Conservation (phyloP, 2,113 vertebrate species). For the Regulus satrapa region DNA sequence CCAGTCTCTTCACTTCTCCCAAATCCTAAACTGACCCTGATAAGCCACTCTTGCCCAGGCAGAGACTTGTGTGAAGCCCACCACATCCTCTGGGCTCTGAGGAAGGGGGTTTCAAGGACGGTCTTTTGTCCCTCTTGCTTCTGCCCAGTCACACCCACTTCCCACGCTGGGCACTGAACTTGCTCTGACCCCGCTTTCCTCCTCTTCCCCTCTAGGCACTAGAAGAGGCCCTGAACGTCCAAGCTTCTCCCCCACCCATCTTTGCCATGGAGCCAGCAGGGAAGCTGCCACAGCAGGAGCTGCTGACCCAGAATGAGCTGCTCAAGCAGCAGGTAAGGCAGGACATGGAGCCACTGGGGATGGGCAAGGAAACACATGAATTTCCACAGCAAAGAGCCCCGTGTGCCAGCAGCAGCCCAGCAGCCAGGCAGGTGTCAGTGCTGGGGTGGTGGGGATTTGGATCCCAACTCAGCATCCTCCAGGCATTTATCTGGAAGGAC, state of each 20-base stretch:
- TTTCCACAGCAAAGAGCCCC: not conserved
- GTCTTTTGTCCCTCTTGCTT: not conserved
- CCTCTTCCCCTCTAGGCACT: conserved; percentile 76
- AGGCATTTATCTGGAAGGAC: not conserved
- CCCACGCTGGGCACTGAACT: rapidly evolving
- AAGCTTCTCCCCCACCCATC: conserved; percentile 77
- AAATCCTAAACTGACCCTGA: not conserved
- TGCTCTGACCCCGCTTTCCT: not conserved
- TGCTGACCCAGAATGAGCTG: conserved; percentile 89
- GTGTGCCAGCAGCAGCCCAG: not conserved
- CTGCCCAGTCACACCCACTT: not conserved
- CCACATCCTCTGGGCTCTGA: not conserved
- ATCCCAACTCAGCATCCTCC: not conserved
- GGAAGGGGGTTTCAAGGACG: not conserved
- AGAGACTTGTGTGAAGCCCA: not conserved
- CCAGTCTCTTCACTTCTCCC: not conserved
- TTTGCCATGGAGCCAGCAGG: conserved; percentile 72
- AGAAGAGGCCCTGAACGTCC: conserved; percentile 90
- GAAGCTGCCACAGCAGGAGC: conserved; percentile 84
- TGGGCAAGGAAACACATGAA: not conserved
- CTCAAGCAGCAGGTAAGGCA: conserved; percentile 83
- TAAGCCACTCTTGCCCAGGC: not conserved
- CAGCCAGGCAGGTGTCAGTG: not conserved
- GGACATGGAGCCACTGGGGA: rapidly evolving
- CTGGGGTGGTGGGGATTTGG: not conserved